A percentile compares a stretch with the other conserved stretches of the same genome.
These are phyloP conservation scores for Ataeniobius toweri DNA, from an alignment of 2,797 vertebrate species.

Conservation along the genomic window DNA sequence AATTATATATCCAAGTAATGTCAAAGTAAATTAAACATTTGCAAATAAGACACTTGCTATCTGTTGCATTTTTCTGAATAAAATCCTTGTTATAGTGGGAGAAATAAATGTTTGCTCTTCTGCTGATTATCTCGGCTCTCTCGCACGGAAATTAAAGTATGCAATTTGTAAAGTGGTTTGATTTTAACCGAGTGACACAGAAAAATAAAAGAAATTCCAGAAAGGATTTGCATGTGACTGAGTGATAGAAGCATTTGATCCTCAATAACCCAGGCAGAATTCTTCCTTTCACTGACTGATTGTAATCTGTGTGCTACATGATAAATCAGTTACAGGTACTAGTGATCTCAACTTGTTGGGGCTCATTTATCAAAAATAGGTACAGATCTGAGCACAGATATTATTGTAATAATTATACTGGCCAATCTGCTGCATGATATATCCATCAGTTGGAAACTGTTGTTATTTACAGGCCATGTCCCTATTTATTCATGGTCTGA, in stretches of 20 bases:
- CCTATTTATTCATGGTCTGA: not conserved
- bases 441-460: not conserved
- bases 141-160: not conserved
- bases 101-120: not conserved
- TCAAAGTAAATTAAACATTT: slow-evolving; percentile 26
- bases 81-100: not conserved
- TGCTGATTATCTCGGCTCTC: not conserved
- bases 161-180: not conserved
- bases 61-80: not conserved
- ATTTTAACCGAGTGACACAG: not conserved
- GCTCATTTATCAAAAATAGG: not conserved
- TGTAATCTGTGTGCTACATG: not conserved
- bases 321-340: not conserved
- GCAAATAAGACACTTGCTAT: not conserved
- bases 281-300: not conserved
- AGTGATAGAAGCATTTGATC: not conserved
- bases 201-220: not conserved
- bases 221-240: not conserved
- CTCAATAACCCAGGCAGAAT: not conserved
- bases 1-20: slow-evolving; percentile 16
- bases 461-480: not conserved
- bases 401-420: not conserved
- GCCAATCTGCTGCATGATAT: not conserved
- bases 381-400: not conserved
- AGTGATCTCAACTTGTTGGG: not conserved